Percentiles rank a stretch among this genome's conserved stretches.
phyloP scores from a whole-genome alignment of 2,797 vertebrate genomes.

The Hyperoplus lanceolatus region DNA sequence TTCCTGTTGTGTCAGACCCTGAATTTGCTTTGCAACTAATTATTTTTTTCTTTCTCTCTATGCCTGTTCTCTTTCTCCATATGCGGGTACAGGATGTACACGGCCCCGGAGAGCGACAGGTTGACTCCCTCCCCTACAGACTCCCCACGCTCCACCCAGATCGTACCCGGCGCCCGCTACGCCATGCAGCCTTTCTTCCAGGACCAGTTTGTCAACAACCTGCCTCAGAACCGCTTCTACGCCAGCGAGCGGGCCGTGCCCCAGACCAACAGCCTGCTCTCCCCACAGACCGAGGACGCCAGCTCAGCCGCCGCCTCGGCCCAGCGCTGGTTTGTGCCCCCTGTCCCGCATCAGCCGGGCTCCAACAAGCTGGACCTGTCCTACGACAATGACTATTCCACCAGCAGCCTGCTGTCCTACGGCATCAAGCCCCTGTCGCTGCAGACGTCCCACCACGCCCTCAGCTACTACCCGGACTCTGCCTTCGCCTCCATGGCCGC shows the following conservation, averaged over 20 bases:
- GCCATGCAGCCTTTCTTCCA: slow-evolving; percentile 98
- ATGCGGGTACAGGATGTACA: slow-evolving; percentile 92
- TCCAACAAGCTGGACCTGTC: slow-evolving; percentile 95
- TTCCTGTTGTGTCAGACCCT: background rate
- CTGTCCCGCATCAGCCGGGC: slow-evolving; percentile 90
- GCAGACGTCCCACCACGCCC: slow-evolving; percentile 95
- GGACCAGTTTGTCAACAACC: slow-evolving; percentile 98
- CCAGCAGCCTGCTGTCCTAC: slow-evolving; percentile 94
- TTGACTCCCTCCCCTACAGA: slow-evolving; percentile 98
- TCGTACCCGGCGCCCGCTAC: slow-evolving; percentile 96
- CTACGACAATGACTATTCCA: slow-evolving; percentile 94
- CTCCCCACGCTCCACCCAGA: slow-evolving; percentile 98
- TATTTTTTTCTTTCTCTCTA: background rate
- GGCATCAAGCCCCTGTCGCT: slow-evolving; percentile 96
- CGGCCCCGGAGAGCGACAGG: slow-evolving; percentile 97
- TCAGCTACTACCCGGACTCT: slow-evolving; percentile 96
- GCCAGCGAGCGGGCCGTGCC: slow-evolving; percentile 94
- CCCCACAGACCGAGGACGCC: slow-evolving; percentile 93
- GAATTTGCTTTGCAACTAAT: background rate
- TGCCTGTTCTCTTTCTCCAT: background rate
- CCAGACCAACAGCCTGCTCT: slow-evolving; percentile 95
- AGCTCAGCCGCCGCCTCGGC: slow-evolving; percentile 87
- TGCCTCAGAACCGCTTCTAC: slow-evolving; percentile 96
- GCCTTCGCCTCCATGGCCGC: slow-evolving; percentile 95
- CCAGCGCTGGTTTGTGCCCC: slow-evolving; percentile 96